phyloP scores from a whole-genome alignment of 2,113 vertebrate species.

The Plecturocebus donacophilus region DNA sequence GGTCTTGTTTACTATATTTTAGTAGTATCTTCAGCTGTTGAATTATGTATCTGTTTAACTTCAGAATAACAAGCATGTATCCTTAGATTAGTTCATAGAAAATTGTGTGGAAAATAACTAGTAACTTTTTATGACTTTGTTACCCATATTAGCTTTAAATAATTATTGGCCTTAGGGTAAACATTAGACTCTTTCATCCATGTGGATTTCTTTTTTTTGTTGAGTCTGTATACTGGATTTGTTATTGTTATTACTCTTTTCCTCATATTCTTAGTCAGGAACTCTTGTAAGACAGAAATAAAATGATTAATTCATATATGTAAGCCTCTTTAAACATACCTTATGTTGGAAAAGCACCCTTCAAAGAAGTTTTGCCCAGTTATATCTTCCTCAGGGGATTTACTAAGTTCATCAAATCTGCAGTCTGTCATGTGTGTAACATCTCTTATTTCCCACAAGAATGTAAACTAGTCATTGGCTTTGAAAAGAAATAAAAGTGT shows the following conservation, averaged over 20 bases:
- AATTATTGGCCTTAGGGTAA: neutral
- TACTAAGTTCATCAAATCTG: neutral
- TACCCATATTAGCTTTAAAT: neutral
- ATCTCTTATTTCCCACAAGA: neutral
- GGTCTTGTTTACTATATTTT: slow-evolving; percentile 12
- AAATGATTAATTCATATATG: slow-evolving; percentile 21
- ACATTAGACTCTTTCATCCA: neutral
- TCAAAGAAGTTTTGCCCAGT: neutral
- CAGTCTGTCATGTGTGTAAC: neutral
- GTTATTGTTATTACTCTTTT: neutral
- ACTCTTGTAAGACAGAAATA: slow-evolving; percentile 24
- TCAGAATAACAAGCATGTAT: neutral
- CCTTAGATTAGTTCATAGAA: neutral
- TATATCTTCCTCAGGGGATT: neutral
- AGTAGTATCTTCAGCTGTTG: neutral
- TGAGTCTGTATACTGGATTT: neutral
- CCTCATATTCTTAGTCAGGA: neutral
- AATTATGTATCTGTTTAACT: neutral
- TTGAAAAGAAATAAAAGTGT: neutral
- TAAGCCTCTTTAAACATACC: neutral
- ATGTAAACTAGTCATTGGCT: slow-evolving; percentile 36
- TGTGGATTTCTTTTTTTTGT: slow-evolving; percentile 8
- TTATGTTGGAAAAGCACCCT: neutral
- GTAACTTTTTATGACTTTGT: slow-evolving; percentile 12
- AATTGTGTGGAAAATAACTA: neutral